Evolutionary conservation across 2,888 invertebrate genomes (phyloP), one percentile per base, ranked within the genome.

Genomic region (Tachystola acroxantha): DNA sequence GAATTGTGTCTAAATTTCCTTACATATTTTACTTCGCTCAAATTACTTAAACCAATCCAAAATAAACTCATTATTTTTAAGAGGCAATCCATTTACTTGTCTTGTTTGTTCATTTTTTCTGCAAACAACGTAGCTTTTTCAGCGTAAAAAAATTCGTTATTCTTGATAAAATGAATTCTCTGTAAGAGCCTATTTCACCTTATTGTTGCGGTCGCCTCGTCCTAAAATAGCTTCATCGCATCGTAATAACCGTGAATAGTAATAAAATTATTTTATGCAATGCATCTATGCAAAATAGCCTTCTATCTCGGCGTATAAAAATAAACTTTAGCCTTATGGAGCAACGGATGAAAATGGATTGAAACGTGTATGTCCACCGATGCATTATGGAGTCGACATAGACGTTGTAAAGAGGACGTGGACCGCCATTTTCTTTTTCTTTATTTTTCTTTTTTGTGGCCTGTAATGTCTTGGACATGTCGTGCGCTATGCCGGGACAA

Each of bases 191-290:
- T 56, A 66, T 62, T 61, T 60, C 40, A 29, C 45, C 42, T 57
- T 51, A 69, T 64, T 69, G 63, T 68, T 68, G 72, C 51, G 64
- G 66, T 68, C 56, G 46, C 53, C 51, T 57, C 58, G 25, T 51
- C 58, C 65, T 54, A 63, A 69, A 77, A 77, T 74, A 42, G 27
- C 57, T 10, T 5, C 3, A 1, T 12, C 14, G 55, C 45, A 48
- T 53, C 54, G 53, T 67, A 64, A 69, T 70, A 66, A 64, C 51
- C 50, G 48, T 58, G 59, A 48, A 53, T 50, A 46, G 62, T 68
- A 71, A 76, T 76, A 78, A 74, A 74, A 74, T 73, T 69, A 70
- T 67, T 73, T 62, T 59, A 59, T 52, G 50, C 53, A 46, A 48
- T 45, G 36, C 42, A 41, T 44, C 50, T 51, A 52, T 47, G 46